Conservation (phyloP, 2,797 vertebrate species). For the Glyptemys insculpta region DNA sequence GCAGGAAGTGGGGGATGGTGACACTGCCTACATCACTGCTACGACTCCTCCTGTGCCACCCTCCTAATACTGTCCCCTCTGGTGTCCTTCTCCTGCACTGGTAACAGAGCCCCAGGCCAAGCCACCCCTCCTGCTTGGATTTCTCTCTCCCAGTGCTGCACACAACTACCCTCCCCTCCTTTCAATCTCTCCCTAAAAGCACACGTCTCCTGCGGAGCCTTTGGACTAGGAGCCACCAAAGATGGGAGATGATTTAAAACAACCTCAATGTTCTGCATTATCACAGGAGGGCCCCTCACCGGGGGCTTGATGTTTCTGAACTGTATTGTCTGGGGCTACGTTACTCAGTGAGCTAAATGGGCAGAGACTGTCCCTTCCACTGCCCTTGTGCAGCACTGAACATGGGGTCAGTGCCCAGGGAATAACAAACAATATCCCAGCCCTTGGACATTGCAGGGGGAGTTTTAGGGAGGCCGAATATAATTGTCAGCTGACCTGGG, state of each 20-base stretch:
- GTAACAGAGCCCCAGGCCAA: background rate
- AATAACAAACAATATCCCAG: too few relatives aligned
- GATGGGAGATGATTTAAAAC: background rate
- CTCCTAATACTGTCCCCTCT: background rate
- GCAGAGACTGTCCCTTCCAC: background rate
- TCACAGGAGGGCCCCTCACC: background rate
- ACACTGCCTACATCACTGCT: background rate
- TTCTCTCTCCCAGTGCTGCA: background rate
- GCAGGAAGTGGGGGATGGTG: background rate
- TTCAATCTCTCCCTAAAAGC: background rate
- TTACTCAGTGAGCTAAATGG: background rate
- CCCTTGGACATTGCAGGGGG: too few relatives aligned
- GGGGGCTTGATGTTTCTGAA: background rate
- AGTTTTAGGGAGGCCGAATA: too few relatives aligned
- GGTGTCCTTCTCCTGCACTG: background rate
- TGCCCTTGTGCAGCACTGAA: too few relatives aligned
- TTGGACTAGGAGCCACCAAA: background rate
- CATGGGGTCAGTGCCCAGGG: too few relatives aligned
- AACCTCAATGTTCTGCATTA: background rate
- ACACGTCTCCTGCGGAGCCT: fast-evolving
- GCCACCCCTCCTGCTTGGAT: background rate
- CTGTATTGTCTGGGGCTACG: background rate
- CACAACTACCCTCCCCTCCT: background rate
- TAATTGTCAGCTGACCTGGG: too few relatives aligned
- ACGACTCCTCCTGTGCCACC: too few relatives aligned